Conservation (phyloP, 2,797 vertebrate species). For the Astyanax mexicanus region DNA sequence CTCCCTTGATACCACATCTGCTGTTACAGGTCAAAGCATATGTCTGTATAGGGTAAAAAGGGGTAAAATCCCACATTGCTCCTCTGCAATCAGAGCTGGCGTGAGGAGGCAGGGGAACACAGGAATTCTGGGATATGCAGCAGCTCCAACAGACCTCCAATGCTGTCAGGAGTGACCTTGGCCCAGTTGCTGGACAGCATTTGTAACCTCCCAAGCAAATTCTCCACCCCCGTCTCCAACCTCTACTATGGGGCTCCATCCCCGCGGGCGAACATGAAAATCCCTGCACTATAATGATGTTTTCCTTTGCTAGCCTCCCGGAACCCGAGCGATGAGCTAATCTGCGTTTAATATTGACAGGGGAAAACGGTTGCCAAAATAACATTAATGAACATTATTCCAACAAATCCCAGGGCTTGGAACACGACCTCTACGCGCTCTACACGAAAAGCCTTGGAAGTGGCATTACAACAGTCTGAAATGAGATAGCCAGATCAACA, state of each 20-base stretch:
- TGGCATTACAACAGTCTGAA: background rate
- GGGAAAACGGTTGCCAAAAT: conserved; percentile 69
- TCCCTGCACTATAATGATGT: conserved; percentile 57
- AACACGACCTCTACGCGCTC: conserved; percentile 39
- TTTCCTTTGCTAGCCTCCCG: conserved; percentile 59
- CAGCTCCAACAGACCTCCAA: conserved; percentile 31
- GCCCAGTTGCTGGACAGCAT: conserved; percentile 65
- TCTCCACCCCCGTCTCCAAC: conserved; percentile 30
- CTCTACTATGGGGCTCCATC: conserved; percentile 50
- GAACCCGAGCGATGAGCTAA: conserved; percentile 62
- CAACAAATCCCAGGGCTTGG: conserved; percentile 67
- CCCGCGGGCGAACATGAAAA: conserved; percentile 66
- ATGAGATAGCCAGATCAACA: background rate
- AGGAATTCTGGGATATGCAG: conserved; percentile 36
- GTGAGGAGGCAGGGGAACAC: conserved; percentile 48
- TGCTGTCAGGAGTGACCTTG: conserved; percentile 54
- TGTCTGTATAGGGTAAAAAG: background rate
- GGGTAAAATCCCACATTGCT: conserved; percentile 29
- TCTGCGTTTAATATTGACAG: conserved; percentile 61
- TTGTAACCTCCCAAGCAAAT: conserved; percentile 61
- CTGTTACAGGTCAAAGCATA: too few species aligned
- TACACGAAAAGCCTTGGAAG: conserved; percentile 53
- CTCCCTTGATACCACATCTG: too few species aligned
- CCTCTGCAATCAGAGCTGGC: conserved; percentile 69
- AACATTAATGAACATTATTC: conserved; percentile 73